Evolutionary conservation across 1,140 invertebrate species (phyloP).

Genomic region (Brachionus koreanus): DNA sequence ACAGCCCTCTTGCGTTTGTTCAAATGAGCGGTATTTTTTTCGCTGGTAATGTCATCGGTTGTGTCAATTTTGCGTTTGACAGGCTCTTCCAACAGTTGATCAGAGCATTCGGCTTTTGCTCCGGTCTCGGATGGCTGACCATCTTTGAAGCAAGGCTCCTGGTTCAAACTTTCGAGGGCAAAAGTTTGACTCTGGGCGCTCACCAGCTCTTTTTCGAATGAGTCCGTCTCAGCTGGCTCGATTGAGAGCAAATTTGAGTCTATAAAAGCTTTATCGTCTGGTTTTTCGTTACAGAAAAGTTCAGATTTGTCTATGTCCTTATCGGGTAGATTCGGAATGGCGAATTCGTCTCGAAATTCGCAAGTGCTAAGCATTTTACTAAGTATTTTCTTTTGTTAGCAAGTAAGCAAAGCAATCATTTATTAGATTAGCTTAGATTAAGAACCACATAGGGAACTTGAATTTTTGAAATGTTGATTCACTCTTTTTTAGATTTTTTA

Average conservation of each 20-base stretch:
- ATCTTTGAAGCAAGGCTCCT: background rate
- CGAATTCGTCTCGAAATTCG: constrained; percentile 15
- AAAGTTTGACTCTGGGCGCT: background rate
- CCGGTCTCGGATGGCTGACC: background rate
- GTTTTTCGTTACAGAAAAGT: background rate
- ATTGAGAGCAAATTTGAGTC: background rate
- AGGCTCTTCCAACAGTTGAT: background rate
- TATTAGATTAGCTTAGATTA: background rate
- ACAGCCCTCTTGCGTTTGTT: background rate
- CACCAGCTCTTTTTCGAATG: background rate
- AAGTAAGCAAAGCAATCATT: background rate
- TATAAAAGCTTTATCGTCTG: background rate
- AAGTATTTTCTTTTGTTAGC: background rate
- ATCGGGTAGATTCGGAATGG: background rate
- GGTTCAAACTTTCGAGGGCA: background rate
- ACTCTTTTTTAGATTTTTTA: background rate
- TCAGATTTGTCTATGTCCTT: background rate
- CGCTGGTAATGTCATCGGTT: background rate
- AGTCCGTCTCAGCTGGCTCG: background rate
- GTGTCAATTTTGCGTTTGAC: background rate
- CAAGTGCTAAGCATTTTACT: constrained; percentile 8
- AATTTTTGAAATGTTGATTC: background rate
- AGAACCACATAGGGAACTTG: background rate
- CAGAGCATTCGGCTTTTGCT: background rate
- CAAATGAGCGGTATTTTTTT: background rate